Evolutionary conservation across 2,797 vertebrate genomes (phyloP).

Genomic region (Micropoecilia bifurca): DNA sequence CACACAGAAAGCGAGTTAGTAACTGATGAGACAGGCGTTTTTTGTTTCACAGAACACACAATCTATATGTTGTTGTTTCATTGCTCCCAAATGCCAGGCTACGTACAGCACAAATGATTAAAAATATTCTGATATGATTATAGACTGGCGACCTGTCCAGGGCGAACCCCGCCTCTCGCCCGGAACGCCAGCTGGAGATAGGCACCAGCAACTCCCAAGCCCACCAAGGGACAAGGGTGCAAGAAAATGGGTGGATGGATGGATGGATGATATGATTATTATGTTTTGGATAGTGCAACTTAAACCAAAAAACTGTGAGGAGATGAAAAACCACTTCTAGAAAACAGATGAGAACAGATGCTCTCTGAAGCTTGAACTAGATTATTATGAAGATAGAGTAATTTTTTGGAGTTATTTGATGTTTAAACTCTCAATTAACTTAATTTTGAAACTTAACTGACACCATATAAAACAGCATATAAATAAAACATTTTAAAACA

Average conservation of each 20-base stretch:
- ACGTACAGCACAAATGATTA: constrained; percentile 63
- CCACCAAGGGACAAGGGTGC: too few species aligned
- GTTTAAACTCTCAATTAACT: background rate
- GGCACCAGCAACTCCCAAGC: too few species aligned
- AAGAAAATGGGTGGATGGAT: too few species aligned
- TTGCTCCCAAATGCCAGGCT: constrained; percentile 55
- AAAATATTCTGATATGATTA: constrained; percentile 43
- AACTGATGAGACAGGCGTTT: constrained; percentile 71
- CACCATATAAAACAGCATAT: background rate
- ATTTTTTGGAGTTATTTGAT: background rate
- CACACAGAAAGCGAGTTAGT: constrained; percentile 65
- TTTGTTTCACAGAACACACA: constrained; percentile 55
- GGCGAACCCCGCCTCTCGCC: too few species aligned
- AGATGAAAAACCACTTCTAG: constrained; percentile 28
- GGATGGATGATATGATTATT: constrained; percentile 60
- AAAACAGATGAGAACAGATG: constrained; percentile 25
- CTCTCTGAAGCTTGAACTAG: background rate
- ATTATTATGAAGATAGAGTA: background rate
- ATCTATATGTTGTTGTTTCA: constrained; percentile 66
- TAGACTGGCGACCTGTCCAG: too few species aligned
- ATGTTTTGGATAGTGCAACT: constrained; percentile 53
- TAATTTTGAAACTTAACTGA: background rate
- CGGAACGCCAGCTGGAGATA: too few species aligned
- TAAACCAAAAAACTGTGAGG: constrained; percentile 53
- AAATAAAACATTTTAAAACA: background rate